Conservation (phyloP, 1,140 invertebrate species). For the Brachionus koreanus region DNA sequence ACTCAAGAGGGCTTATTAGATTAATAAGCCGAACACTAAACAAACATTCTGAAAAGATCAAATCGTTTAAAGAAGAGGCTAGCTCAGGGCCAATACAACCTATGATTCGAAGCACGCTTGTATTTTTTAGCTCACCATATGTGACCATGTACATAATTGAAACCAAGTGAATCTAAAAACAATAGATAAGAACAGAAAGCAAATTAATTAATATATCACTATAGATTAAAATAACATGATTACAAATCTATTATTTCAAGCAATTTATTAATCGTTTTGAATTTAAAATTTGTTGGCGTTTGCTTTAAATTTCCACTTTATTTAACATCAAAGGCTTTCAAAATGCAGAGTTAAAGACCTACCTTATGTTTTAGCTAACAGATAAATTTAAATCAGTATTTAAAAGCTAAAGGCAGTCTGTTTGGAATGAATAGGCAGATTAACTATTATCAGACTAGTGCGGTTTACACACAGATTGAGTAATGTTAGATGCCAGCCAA, state of each 20-base stretch:
- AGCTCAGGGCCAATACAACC: neutral
- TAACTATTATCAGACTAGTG: neutral
- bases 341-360: neutral
- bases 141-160: neutral
- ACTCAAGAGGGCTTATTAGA: neutral
- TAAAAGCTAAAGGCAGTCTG: neutral
- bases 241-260: neutral
- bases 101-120: neutral
- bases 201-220: neutral
- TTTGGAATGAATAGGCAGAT: neutral
- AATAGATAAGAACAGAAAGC: neutral
- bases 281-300: neutral
- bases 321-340: neutral
- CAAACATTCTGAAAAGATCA: neutral
- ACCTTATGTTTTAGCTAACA: conserved; percentile 18
- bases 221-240: conserved; percentile 28
- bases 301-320: conserved; percentile 21
- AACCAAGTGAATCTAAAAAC: conserved; percentile 9
- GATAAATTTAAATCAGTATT: neutral
- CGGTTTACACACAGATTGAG: conserved; percentile 5
- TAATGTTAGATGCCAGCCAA: neutral
- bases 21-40: neutral
- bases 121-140: neutral
- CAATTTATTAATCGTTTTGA: neutral
- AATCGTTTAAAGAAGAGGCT: neutral